phyloP scores from a whole-genome alignment of 1,140 invertebrate genomes.

The Bombyx mandarina region DNA sequence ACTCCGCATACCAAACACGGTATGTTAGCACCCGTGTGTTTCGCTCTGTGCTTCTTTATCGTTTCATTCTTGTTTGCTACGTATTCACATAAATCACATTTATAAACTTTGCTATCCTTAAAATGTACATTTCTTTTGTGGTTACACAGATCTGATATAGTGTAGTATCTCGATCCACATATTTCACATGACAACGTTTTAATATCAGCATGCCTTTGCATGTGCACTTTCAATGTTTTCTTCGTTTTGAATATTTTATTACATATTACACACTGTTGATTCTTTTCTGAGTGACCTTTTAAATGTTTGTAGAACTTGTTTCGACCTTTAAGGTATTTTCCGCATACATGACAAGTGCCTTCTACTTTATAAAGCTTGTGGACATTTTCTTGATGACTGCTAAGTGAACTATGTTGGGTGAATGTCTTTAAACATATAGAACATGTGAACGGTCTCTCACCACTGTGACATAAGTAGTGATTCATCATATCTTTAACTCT shows the following conservation, averaged over 20 bases:
- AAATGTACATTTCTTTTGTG: conserved; percentile 37
- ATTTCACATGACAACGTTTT: conserved; percentile 45
- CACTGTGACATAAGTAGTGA: conserved; percentile 40
- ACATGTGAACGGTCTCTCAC: conserved; percentile 38
- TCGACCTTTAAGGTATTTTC: conserved; percentile 37
- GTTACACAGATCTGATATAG: conserved; percentile 39
- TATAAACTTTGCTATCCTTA: conserved; percentile 20
- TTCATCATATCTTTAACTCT: conserved; percentile 35
- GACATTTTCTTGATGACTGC: conserved; percentile 30
- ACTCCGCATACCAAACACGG: conserved; percentile 39
- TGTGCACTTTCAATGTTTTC: conserved; percentile 24
- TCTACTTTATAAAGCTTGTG: conserved; percentile 35
- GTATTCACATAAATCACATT: conserved; percentile 45
- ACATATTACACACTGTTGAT: conserved; percentile 35
- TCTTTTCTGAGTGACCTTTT: conserved; percentile 23
- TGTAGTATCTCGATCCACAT: conserved; percentile 41
- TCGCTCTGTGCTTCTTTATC: conserved; percentile 29
- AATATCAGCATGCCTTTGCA: conserved; percentile 37
- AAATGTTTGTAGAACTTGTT: conserved; percentile 35
- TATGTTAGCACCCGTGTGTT: conserved; percentile 34
- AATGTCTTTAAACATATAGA: conserved; percentile 32
- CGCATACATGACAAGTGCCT: conserved; percentile 44
- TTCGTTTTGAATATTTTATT: conserved; percentile 30
- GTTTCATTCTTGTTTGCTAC: conserved; percentile 15
- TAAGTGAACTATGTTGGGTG: conserved; percentile 35